A percentile compares a stretch with the other conserved stretches of the same genome.
phyloP scores from a whole-genome alignment of 2,113 vertebrate genomes.

The Cinclus cinclus region DNA sequence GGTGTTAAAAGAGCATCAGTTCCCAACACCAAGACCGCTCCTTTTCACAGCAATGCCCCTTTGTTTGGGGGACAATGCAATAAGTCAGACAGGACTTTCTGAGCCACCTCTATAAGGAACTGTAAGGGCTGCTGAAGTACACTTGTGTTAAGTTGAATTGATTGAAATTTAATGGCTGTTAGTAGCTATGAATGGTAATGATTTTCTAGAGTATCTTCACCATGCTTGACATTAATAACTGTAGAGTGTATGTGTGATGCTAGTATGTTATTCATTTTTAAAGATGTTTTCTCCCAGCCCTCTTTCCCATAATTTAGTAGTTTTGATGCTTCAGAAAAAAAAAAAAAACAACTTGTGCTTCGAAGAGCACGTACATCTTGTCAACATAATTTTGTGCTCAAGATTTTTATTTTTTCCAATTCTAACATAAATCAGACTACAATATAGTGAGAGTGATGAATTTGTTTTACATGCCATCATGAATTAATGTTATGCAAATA shows the following conservation, averaged over 20 bases:
- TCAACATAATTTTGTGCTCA: conserved; percentile 76
- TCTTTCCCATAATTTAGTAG: conserved; percentile 76
- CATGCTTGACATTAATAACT: conserved; percentile 82
- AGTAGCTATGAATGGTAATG: conserved; percentile 86
- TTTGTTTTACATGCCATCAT: conserved; percentile 80
- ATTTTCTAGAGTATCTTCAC: conserved; percentile 79
- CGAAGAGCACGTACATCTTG: conserved; percentile 66
- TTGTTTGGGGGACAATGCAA: conserved; percentile 79
- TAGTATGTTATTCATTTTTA: conserved; percentile 64
- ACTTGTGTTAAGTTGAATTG: conserved; percentile 89
- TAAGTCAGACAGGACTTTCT: conserved; percentile 79
- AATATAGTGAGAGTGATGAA: conserved; percentile 79
- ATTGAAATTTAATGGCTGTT: conserved; percentile 90
- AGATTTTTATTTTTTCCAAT: conserved; percentile 74
- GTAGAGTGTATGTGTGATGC: conserved; percentile 50
- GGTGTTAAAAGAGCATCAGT: conserved; percentile 72
- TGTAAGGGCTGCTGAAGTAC: conserved; percentile 81
- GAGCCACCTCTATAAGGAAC: conserved; percentile 74
- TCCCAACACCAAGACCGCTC: conserved; percentile 31
- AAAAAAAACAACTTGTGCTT: conserved; percentile 47
- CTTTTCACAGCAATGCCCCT: conserved; percentile 68
- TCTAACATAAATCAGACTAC: conserved; percentile 80
- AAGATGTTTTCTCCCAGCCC: conserved; percentile 53
- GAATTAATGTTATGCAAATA: conserved; percentile 84
- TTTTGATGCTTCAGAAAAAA: conserved; percentile 53